phyloP scores from a whole-genome alignment of 2,888 invertebrate species.

The Cabera pusaria region DNA sequence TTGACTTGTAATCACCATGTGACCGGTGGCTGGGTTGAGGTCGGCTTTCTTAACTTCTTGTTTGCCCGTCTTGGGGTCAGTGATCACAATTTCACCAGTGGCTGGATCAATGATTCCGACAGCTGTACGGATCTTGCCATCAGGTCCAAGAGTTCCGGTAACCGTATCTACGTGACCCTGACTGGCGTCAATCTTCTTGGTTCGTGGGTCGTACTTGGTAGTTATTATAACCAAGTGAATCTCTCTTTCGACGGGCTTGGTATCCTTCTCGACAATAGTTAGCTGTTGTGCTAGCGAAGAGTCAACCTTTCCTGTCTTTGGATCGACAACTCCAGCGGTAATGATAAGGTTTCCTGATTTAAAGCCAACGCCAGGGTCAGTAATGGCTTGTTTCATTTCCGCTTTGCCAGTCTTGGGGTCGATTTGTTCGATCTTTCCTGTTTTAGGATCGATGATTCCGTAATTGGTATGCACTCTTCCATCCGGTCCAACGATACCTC shows the following conservation, averaged over 20 bases:
- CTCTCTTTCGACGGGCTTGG: slow-evolving; percentile 69
- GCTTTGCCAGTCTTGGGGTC: slow-evolving; percentile 80
- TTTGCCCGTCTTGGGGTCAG: slow-evolving; percentile 72
- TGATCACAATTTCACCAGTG: slow-evolving; percentile 78
- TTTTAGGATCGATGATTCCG: slow-evolving; percentile 77
- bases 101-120: slow-evolving; percentile 86
- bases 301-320: slow-evolving; percentile 82
- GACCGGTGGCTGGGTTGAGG: slow-evolving; percentile 81
- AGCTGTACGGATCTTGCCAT: slow-evolving; percentile 83
- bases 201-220: slow-evolving; percentile 83
- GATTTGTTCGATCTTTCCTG: slow-evolving; percentile 77
- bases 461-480: slow-evolving; percentile 78
- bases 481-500: slow-evolving; percentile 60
- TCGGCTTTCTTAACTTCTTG: slow-evolving; percentile 83
- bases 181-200: slow-evolving; percentile 70
- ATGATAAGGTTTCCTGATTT: slow-evolving; percentile 79
- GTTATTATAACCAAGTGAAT: slow-evolving; percentile 85
- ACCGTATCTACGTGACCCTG: slow-evolving; percentile 78
- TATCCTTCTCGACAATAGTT: slow-evolving; percentile 72
- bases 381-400: slow-evolving; percentile 78
- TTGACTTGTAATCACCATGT: slow-evolving; percentile 81
- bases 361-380: slow-evolving; percentile 80
- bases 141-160: slow-evolving; percentile 81
- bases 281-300: slow-evolving; percentile 81
- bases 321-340: slow-evolving; percentile 81